Evolutionary conservation across 2,888 invertebrate species (phyloP), one percentile per base, ranked within the genome.

Genomic region (Augochlorella aurata): DNA sequence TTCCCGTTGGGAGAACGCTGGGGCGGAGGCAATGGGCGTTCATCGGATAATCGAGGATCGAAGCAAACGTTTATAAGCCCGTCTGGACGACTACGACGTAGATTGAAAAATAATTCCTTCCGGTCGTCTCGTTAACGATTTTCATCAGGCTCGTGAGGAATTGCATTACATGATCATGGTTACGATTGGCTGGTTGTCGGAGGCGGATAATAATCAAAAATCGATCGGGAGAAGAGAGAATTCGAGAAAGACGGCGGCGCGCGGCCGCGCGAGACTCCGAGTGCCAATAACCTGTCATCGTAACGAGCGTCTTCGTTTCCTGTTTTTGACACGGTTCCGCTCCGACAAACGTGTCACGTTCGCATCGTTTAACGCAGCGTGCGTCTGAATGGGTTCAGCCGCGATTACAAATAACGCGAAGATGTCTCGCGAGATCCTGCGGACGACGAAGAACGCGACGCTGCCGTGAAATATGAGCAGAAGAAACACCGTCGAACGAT

Each of bases 91-190:
- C 73, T 58, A 65, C 16, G 12, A 66, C 21, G 61, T 70, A 73
- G 77, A 87, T 83, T 80, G 80, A 77, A 85, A 85, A 80, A 84
- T 87, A 85, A 87, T 83, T 87, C 77, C 73, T 54, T 50, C 73
- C 58, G 68, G 74, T 77, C 73, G 71, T 74, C 49, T 70, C 77
- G 80, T 65, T 83, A 82, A 78, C 77, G 78, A 83, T 85, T 80
- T 70, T 77, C 72, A 87, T 81, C 70, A 58, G 52, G 79, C 63
- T 82, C 78, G 77, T 58, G 63, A 47, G 71, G 58, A 82, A 83
- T 81, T 81, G 67, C 77, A 70, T 78, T 87, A 75, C 76, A 74
- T 73, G 66, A 9, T 63, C 70, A 69, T 66, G 44, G 50, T 38
- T 47, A 38, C 67, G 52, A 82, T 63, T 67, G 68, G 47, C 24